A percentile compares a stretch with the other conserved stretches of the same genome.
Conservation (phyloP, 2,888 invertebrate species). For the Ptychoptera albimana region DNA sequence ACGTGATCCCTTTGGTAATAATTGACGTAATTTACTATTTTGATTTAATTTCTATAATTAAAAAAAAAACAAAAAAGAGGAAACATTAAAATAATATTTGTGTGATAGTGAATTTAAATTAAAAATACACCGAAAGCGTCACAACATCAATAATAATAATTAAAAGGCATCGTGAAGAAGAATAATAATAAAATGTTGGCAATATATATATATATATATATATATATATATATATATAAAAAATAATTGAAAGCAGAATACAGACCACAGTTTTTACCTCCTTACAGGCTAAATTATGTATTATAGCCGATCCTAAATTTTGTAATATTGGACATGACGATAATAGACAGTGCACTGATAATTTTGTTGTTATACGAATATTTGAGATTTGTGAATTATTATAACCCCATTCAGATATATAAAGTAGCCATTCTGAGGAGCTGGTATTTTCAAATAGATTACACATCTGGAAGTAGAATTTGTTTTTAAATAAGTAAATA, state of each 20-base stretch:
- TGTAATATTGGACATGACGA: constrained; percentile 54
- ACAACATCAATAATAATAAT: neutral
- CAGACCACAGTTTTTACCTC: constrained; percentile 96
- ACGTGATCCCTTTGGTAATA: constrained; percentile 44
- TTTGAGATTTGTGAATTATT: constrained; percentile 65
- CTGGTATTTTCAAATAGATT: constrained; percentile 81
- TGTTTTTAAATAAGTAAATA: too few relatives aligned
- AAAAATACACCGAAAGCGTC: constrained; percentile 4
- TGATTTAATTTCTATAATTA: constrained; percentile 51
- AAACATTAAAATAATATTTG: neutral
- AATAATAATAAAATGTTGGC: neutral
- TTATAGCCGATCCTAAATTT: constrained; percentile 69
- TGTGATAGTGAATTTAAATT: neutral
- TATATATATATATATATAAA: too few relatives aligned
- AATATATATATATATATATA: too few relatives aligned
- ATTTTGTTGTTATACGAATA: constrained; percentile 80
- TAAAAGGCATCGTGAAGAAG: neutral
- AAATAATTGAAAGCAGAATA: constrained; percentile 34
- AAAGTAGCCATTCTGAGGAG: constrained; percentile 83
- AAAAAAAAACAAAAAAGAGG: neutral
- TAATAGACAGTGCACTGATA: constrained; percentile 71
- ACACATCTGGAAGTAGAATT: constrained; percentile 45
- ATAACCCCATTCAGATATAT: constrained; percentile 83
- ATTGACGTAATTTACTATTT: constrained; percentile 42
- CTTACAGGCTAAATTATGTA: constrained; percentile 85